Evolutionary conservation across 1,140 invertebrate species (phyloP).

Genomic region (Lucilia cuprina): DNA sequence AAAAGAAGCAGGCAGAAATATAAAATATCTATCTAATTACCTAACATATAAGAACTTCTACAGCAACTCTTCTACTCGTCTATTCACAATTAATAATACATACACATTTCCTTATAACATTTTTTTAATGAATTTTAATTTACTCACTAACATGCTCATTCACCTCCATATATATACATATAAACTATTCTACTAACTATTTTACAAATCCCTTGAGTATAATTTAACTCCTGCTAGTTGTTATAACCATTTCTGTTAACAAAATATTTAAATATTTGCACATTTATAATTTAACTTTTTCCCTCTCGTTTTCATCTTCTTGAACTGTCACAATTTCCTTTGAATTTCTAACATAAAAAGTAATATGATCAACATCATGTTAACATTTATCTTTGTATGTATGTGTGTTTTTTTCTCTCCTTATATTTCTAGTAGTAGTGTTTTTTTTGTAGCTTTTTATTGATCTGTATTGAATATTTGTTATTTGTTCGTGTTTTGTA

Average conservation of each 20-base stretch:
- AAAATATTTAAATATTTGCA: not conserved
- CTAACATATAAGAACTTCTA: too few relatives aligned
- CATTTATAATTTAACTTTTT: not conserved
- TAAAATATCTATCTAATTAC: too few relatives aligned
- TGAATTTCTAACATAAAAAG: not conserved
- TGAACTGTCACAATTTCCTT: not conserved
- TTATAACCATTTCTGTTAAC: not conserved
- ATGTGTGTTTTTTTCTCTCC: not conserved
- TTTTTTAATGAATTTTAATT: not conserved
- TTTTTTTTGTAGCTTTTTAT: not conserved
- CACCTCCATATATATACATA: not conserved
- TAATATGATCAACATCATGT: conserved; percentile 4
- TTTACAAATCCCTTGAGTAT: not conserved
- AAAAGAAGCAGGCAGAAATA: too few relatives aligned
- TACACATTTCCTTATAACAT: not conserved
- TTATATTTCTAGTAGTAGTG: not conserved
- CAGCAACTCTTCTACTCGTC: too few relatives aligned
- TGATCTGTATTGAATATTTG: not conserved
- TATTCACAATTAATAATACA: not conserved
- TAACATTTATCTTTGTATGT: not conserved
- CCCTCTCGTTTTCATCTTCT: not conserved
- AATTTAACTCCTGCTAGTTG: not conserved
- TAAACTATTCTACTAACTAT: not conserved
- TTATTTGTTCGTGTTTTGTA: not conserved
- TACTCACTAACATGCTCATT: not conserved